Evolutionary conservation across 2,888 invertebrate species (phyloP), one percentile per base, ranked within the genome.

Genomic region (Drosophila fungiperda): DNA sequence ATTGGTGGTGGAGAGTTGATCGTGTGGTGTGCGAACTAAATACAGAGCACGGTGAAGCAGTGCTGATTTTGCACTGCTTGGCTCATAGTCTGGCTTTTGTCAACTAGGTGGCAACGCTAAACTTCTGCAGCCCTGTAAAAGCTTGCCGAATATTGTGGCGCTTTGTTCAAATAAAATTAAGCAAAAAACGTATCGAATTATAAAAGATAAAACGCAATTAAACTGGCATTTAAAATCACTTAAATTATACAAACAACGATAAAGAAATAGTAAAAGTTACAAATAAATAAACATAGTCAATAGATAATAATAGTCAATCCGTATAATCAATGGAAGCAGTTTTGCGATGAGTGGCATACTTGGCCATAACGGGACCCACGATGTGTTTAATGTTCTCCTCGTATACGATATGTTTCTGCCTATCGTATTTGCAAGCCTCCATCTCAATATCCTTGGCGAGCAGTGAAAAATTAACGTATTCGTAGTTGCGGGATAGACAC

Each of bases 401-500:
- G 17, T 60, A 32, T 7, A 26, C 12, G 12, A 38, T 15, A 20
- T 55, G 5, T 23, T 26, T 40, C 12, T 33, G 38, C 40, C 17
- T 42, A 0, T 20, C 15, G 17, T 11, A 57, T 32, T 57, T 57
- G 15, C 20, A 40, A 20, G 40, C 32, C 12, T 15, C 17, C 2
- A 29, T 12, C 20, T 29, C 45, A 7, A 68, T 42, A 7, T 68
- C 17, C 57, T 69, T 15, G 29, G 68, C 64, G 4, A 3, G 0
- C 7, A 64, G 50, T 7, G 45, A 20, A 11, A 85, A 73, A 4
- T 87, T 81, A 2, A 94, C 94, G 91, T 97, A 97, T 81, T 95
- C 96, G 93, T 98, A 99, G 77, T 95, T 95, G 91, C 95, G 94
- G 0, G 98, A 96, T 95, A 99, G 95, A 7, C 95, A 91, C 32